phyloP scores from a whole-genome alignment of 2,113 vertebrate species.

The Microcebus griseorufus region DNA sequence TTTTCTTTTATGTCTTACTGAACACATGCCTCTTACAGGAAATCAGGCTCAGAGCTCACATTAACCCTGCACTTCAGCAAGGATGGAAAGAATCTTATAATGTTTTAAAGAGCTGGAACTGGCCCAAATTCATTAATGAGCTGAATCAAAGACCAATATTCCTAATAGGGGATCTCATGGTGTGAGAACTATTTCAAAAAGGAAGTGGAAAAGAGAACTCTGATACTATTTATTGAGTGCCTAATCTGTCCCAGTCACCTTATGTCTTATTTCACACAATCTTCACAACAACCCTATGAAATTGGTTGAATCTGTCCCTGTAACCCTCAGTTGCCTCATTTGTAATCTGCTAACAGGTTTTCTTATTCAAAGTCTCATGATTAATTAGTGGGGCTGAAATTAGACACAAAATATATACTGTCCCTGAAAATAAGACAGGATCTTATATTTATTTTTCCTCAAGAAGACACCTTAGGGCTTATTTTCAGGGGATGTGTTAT shows the following conservation, averaged over 20 bases:
- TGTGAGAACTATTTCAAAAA: not conserved
- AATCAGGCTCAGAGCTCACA: constrained; percentile 1
- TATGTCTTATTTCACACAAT: not conserved
- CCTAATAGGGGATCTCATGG: not conserved
- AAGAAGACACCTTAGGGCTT: too few species aligned
- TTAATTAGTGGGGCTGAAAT: not conserved
- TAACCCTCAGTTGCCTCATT: not conserved
- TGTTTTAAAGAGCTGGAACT: constrained; percentile 37
- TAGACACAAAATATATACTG: not conserved
- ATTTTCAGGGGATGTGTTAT: too few species aligned
- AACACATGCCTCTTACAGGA: not conserved
- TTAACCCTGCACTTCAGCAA: not conserved
- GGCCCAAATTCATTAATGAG: constrained; percentile 36
- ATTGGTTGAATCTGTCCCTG: not conserved
- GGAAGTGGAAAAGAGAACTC: not conserved
- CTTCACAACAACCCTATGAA: not conserved
- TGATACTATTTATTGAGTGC: not conserved
- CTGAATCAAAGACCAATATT: not conserved
- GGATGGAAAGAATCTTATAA: not conserved
- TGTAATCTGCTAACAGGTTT: not conserved
- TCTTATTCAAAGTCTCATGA: not conserved
- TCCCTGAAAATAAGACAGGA: too few species aligned
- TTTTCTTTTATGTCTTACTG: constrained; percentile 40
- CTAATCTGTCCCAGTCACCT: not conserved
- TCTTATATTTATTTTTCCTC: too few species aligned